A percentile compares a stretch with the other conserved stretches of the same genome.
phyloP scores from a whole-genome alignment of 2,797 vertebrate species.

The Gephyroberyx darwinii region DNA sequence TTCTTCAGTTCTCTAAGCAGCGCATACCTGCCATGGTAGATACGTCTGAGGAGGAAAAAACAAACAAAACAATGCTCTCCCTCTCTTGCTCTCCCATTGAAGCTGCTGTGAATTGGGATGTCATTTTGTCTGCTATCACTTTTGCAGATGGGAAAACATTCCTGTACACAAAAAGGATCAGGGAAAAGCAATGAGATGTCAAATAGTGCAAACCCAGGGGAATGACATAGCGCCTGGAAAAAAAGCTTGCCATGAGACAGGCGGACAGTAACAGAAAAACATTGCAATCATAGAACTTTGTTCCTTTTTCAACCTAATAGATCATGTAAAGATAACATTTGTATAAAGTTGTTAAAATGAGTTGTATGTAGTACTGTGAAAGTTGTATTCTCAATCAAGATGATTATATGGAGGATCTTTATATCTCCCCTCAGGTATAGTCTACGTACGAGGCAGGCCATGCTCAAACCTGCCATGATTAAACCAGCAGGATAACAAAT shows the following conservation, averaged over 20 bases:
- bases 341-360: too few relatives aligned
- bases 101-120: constrained; percentile 38
- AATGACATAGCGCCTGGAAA: constrained; percentile 51
- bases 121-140: constrained; percentile 53
- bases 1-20: constrained; percentile 14
- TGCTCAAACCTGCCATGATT: constrained; percentile 46
- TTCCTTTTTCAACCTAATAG: constrained; percentile 25
- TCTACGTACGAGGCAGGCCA: constrained; percentile 32
- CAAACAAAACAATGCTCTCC: constrained; percentile 1
- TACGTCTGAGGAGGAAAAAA: constrained; percentile 24
- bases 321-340: constrained; percentile 37
- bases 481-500: constrained; percentile 47
- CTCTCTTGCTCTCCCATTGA: constrained; percentile 7
- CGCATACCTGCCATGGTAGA: constrained; percentile 23
- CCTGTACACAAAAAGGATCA: constrained; percentile 30
- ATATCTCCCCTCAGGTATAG: constrained; percentile 38
- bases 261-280: constrained; percentile 25
- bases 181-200: constrained; percentile 57
- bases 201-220: constrained; percentile 53
- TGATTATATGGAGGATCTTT: constrained; percentile 47
- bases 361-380: constrained; percentile 39
- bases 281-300: constrained; percentile 46
- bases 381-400: constrained; percentile 47
- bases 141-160: constrained; percentile 44
- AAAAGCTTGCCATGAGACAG: constrained; percentile 53